These are phyloP conservation scores for Piaya cayana DNA, from an alignment of 2,113 vertebrate species.

Conservation along the genomic window DNA sequence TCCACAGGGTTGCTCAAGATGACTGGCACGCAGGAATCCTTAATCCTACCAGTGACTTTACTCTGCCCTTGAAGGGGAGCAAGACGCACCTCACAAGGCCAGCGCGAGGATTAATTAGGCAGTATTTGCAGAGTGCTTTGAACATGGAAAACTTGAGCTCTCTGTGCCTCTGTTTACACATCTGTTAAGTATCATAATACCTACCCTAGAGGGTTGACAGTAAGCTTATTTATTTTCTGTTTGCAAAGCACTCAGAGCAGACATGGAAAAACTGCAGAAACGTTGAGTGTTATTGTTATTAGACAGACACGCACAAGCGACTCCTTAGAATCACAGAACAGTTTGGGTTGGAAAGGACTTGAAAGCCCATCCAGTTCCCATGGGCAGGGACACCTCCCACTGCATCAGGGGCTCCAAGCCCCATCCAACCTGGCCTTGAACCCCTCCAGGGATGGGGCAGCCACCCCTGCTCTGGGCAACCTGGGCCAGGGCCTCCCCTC, in stretches of 20 bases:
- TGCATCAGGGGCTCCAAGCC: too few relatives aligned
- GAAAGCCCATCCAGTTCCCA: too few relatives aligned
- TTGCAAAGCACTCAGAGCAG: constrained; percentile 32
- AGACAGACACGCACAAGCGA: background rate
- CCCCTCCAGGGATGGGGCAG: too few relatives aligned
- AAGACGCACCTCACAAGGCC: background rate
- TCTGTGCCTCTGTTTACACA: constrained; percentile 36
- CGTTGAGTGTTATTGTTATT: background rate
- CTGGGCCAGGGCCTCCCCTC: too few relatives aligned
- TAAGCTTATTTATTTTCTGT: constrained; percentile 28
- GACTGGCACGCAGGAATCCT: accelerated
- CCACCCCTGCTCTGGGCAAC: too few relatives aligned
- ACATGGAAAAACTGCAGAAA: background rate
- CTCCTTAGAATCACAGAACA: background rate
- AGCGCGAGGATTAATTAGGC: background rate
- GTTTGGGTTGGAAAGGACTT: too few relatives aligned
- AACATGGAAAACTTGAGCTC: background rate
- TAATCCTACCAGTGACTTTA: background rate
- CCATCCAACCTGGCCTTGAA: too few relatives aligned
- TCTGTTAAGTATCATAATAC: constrained; percentile 5
- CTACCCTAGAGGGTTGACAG: background rate
- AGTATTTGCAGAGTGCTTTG: background rate
- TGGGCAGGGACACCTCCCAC: too few relatives aligned
- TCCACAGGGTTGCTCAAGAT: accelerated
- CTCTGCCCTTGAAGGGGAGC: background rate